phyloP scores from a whole-genome alignment of 2,797 vertebrate species.

The Manis javanica region DNA sequence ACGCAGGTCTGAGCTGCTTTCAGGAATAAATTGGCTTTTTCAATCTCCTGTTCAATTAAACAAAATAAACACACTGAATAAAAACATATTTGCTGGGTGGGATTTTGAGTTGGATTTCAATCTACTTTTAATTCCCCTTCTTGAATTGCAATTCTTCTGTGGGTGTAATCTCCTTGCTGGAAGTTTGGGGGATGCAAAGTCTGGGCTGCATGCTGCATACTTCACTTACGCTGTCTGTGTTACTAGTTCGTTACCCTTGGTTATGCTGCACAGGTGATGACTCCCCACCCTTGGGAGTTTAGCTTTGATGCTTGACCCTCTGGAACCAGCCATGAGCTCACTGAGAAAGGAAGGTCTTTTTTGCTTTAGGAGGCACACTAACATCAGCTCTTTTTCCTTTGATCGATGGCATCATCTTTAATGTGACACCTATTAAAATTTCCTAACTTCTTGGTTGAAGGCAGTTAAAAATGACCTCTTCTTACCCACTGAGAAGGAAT shows the following conservation, averaged over 20 bases:
- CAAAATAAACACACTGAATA: conserved; percentile 54
- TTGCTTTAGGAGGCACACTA: background rate
- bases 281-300: background rate
- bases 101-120: conserved; percentile 57
- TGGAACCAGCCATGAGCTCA: background rate
- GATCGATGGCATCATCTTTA: background rate
- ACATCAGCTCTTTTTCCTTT: background rate
- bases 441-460: conserved; percentile 19
- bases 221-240: background rate
- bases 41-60: conserved; percentile 54
- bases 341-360: background rate
- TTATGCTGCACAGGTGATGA: background rate
- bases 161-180: background rate
- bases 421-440: background rate
- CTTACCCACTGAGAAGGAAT: background rate
- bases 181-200: background rate
- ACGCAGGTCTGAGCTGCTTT: conserved; percentile 50
- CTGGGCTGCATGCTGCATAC: background rate
- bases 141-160: conserved; percentile 3
- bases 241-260: background rate
- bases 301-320: background rate
- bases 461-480: background rate
- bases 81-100: conserved; percentile 62
- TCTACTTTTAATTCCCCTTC: background rate
- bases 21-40: background rate